Percentiles rank a stretch among this genome's conserved stretches.
These are phyloP conservation scores for Glomeris marginata DNA, from an alignment of 2,888 invertebrate genomes.

Conservation along the genomic window DNA sequence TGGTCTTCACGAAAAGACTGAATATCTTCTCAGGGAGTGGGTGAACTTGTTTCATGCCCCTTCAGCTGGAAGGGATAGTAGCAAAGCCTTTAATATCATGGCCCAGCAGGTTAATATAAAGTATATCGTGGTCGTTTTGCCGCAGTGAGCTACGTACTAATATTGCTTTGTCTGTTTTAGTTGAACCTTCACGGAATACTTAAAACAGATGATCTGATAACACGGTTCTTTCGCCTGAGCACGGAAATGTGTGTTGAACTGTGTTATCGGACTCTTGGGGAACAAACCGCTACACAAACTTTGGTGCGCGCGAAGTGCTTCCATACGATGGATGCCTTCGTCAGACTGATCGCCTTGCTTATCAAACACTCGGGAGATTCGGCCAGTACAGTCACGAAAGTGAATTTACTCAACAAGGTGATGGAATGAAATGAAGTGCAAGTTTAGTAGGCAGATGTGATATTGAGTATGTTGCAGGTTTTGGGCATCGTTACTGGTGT, in stretches of 20 bases:
- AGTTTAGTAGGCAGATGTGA: background rate
- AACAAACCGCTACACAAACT: slow-evolving; percentile 38
- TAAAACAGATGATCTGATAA: slow-evolving; percentile 94
- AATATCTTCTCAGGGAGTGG: slow-evolving; percentile 89
- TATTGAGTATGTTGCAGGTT: slow-evolving; percentile 20
- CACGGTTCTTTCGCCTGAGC: slow-evolving; percentile 89
- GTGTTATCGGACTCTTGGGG: slow-evolving; percentile 68
- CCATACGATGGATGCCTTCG: slow-evolving; percentile 87
- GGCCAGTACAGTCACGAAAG: slow-evolving; percentile 84
- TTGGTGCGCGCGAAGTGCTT: slow-evolving; percentile 80
- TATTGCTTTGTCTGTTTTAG: slow-evolving; percentile 28
- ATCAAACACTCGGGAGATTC: slow-evolving; percentile 76
- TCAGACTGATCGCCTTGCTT: slow-evolving; percentile 80
- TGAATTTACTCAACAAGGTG: slow-evolving; percentile 89
- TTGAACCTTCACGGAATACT: slow-evolving; percentile 93
- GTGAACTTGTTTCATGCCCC: slow-evolving; percentile 74
- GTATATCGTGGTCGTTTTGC: background rate
- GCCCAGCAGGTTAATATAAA: slow-evolving; percentile 50
- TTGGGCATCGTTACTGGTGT: slow-evolving; percentile 92
- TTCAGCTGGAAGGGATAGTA: slow-evolving; percentile 27
- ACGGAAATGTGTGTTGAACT: slow-evolving; percentile 93
- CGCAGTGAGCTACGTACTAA: background rate
- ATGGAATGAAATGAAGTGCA: background rate
- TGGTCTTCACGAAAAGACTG: slow-evolving; percentile 86
- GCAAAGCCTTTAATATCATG: slow-evolving; percentile 82